Conservation (phyloP, 2,888 invertebrate species). For the Lacanobia wlatinum region DNA sequence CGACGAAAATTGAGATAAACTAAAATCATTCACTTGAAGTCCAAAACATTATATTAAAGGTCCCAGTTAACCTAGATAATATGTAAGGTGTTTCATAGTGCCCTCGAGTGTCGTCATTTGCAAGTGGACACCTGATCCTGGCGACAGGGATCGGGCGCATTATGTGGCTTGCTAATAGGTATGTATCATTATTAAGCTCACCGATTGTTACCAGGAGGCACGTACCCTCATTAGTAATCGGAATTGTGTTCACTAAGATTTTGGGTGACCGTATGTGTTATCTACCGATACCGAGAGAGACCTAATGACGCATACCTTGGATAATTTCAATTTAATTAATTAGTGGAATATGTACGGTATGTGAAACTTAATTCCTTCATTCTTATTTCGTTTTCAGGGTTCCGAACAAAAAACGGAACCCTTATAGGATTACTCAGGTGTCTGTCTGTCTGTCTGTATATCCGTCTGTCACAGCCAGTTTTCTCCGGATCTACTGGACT, state of each 20-base stretch:
- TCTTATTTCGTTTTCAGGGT: no score
- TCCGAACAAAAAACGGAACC: no score
- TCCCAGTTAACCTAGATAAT: not conserved
- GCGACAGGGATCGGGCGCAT: not conserved
- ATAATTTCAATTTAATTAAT: not conserved
- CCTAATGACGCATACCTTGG: not conserved
- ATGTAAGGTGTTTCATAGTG: not conserved
- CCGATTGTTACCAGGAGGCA: not conserved
- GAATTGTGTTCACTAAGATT: not conserved
- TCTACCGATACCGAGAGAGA: no score
- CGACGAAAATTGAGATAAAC: no score
- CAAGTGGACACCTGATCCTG: constrained; percentile 28
- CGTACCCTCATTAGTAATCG: constrained; percentile 8
- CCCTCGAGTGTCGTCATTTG: constrained; percentile 12
- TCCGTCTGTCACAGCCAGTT: no score
- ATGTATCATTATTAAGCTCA: not conserved
- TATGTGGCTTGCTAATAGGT: constrained; percentile 14
- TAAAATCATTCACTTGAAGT: not conserved
- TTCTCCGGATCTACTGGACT: no score
- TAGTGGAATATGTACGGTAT: no score
- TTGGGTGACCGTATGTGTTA: not conserved
- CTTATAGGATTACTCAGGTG: no score
- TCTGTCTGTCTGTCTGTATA: no score
- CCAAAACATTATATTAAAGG: not conserved
- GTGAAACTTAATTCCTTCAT: not conserved